Evolutionary conservation across 2,888 invertebrate species (phyloP).

Genomic region (Celastrina argiolus): DNA sequence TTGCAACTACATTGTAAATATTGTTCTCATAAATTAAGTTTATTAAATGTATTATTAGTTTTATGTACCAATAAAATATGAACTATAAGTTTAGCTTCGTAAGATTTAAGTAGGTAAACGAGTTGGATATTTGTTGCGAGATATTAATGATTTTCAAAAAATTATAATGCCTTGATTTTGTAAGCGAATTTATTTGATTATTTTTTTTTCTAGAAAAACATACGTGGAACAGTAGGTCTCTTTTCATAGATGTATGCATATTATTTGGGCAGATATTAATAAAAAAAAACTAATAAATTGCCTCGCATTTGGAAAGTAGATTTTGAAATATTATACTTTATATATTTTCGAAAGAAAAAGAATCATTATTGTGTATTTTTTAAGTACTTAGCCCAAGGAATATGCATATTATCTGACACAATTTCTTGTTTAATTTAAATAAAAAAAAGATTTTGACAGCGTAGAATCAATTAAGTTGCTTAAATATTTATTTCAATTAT

Average conservation of each 20-base stretch:
- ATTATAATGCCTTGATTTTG: conserved; percentile 36
- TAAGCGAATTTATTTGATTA: conserved; percentile 45
- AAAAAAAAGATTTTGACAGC: not conserved
- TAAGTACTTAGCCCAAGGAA: conserved; percentile 52
- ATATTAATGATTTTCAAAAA: conserved; percentile 45
- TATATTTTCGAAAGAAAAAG: conserved; percentile 68
- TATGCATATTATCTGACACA: conserved; percentile 44
- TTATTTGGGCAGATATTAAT: conserved; percentile 50
- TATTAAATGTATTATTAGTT: conserved; percentile 72
- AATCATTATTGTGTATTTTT: conserved; percentile 64
- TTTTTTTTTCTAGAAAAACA: conserved; percentile 42
- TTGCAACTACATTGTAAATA: conserved; percentile 67
- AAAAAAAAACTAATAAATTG: conserved; percentile 66
- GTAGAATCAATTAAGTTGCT: not conserved
- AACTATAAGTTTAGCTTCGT: conserved; percentile 65
- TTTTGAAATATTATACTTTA: conserved; percentile 69
- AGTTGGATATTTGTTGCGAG: conserved; percentile 71
- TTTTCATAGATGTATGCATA: conserved; percentile 47
- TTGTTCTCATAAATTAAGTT: conserved; percentile 72
- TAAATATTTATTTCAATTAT: not conserved
- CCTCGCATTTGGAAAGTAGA: conserved; percentile 78
- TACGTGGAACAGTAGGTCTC: conserved; percentile 71
- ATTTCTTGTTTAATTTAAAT: not conserved
- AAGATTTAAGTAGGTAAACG: conserved; percentile 58
- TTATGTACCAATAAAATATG: conserved; percentile 42